Evolutionary conservation across 2,888 invertebrate genomes (phyloP).

Genomic region (Saturnia pavonia): DNA sequence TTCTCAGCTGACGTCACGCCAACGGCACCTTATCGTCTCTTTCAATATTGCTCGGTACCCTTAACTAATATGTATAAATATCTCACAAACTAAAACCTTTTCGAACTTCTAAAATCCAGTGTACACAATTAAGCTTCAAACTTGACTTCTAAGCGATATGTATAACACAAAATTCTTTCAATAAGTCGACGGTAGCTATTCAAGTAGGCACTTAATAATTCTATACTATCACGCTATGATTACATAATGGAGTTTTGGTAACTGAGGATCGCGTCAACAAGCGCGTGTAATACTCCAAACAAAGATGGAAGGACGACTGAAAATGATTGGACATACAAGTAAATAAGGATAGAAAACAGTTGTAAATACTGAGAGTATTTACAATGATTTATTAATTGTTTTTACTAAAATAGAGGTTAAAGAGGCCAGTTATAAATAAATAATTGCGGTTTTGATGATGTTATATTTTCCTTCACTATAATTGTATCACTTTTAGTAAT

Average conservation of each 20-base stretch:
- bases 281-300: neutral
- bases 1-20: no score
- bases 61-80: no score
- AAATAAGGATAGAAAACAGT: neutral
- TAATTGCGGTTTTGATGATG: neutral
- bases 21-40: no score
- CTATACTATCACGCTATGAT: neutral
- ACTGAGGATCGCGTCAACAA: neutral
- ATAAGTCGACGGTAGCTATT: neutral
- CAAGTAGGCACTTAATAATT: neutral
- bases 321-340: no score
- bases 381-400: constrained; percentile 1
- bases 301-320: neutral
- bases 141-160: no score
- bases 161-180: no score
- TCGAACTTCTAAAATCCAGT: no score
- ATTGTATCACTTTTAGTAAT: neutral
- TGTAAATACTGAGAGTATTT: neutral
- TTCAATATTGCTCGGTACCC: no score
- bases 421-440: constrained; percentile 2
- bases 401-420: neutral
- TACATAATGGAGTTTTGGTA: neutral
- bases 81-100: no score
- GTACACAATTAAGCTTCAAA: no score
- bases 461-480: neutral